Evolutionary conservation across 2,113 vertebrate genomes (phyloP).

Genomic region (Machaerirhynchus nigripectus): DNA sequence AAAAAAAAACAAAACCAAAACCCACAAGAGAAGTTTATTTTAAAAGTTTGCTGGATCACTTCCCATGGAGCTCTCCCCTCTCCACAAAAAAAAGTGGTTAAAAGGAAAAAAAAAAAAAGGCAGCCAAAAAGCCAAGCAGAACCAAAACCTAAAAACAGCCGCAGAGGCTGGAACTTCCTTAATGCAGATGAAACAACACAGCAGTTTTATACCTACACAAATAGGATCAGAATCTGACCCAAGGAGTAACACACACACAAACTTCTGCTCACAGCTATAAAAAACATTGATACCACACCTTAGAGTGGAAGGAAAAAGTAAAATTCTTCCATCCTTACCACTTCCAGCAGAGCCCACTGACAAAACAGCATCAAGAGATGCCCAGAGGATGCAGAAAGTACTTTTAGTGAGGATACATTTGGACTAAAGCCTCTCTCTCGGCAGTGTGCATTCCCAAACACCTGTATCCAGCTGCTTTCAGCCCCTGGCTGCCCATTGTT

Average conservation of each 20-base stretch:
- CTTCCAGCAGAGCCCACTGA: background rate
- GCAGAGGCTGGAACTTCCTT: background rate
- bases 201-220: background rate
- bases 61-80: background rate
- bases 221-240: background rate
- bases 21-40: background rate
- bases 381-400: background rate
- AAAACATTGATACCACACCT: background rate
- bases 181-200: background rate
- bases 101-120: background rate
- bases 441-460: background rate
- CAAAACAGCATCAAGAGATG: background rate
- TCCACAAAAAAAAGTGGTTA: background rate
- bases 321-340: background rate
- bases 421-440: background rate
- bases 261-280: background rate
- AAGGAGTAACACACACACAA: background rate
- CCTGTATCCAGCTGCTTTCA: background rate
- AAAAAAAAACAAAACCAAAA: background rate
- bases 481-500: background rate
- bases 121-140: background rate
- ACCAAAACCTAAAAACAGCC: background rate
- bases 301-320: background rate
- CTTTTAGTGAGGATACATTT: background rate
- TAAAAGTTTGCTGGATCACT: background rate